Conservation (phyloP, 1,140 invertebrate genomes). For the Papilio helenus region DNA sequence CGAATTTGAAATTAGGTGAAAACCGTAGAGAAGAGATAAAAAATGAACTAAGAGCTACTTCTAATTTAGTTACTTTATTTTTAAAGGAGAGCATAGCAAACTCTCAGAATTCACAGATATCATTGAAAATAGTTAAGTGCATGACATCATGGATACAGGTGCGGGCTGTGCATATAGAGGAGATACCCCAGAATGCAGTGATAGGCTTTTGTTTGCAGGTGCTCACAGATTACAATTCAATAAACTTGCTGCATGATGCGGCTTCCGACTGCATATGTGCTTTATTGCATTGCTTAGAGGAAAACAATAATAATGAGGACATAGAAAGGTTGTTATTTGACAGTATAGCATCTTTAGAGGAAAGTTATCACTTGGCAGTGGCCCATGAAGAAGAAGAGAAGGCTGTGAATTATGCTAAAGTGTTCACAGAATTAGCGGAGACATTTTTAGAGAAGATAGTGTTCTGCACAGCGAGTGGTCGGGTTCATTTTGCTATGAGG, state of each 20-base stretch:
- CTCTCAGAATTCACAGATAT: conserved; percentile 80
- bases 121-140: conserved; percentile 87
- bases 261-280: conserved; percentile 96
- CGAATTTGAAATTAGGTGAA: conserved; percentile 93
- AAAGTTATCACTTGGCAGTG: conserved; percentile 95
- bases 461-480: conserved; percentile 75
- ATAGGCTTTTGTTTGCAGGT: conserved; percentile 88
- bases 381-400: conserved; percentile 96
- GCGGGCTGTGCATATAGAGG: conserved; percentile 86
- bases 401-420: conserved; percentile 95
- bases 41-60: conserved; percentile 88
- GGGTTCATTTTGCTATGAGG: conserved; percentile 92
- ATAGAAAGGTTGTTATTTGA: conserved; percentile 92
- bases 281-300: conserved; percentile 91
- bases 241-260: conserved; percentile 92
- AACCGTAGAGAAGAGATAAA: conserved; percentile 94
- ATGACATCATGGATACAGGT: conserved; percentile 92
- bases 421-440: conserved; percentile 97
- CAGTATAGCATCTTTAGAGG: conserved; percentile 91
- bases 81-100: conserved; percentile 88
- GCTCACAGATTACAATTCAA: conserved; percentile 85
- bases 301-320: conserved; percentile 86
- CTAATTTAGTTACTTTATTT: conserved; percentile 88
- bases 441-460: conserved; percentile 92
- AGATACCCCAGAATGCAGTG: conserved; percentile 87